Percentiles rank a stretch among this genome's conserved stretches.
Conservation (phyloP, 2,797 vertebrate genomes). For the Manis crassicaudata region DNA sequence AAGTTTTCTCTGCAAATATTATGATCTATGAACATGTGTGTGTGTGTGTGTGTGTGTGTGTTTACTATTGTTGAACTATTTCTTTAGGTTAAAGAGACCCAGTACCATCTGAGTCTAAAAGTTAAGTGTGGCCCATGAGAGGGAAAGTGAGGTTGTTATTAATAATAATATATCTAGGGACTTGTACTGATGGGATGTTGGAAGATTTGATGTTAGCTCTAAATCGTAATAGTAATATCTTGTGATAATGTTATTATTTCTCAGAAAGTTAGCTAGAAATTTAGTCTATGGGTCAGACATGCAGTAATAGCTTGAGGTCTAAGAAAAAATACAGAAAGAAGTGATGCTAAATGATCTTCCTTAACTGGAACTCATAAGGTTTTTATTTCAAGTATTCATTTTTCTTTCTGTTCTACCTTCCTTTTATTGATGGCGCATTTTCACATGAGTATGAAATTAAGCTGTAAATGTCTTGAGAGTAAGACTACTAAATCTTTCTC, state of each 20-base stretch:
- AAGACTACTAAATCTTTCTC: not conserved
- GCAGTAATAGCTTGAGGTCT: not conserved
- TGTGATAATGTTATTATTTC: not conserved
- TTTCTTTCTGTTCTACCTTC: not conserved
- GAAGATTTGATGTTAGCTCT: not conserved
- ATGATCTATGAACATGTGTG: not conserved
- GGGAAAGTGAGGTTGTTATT: not conserved
- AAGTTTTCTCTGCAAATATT: not conserved
- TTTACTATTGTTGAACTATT: not conserved
- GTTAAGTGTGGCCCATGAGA: not conserved
- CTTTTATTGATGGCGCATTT: not conserved
- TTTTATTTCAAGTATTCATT: not conserved
- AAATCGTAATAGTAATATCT: not conserved
- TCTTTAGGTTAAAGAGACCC: not conserved
- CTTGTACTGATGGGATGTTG: not conserved
- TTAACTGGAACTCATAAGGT: not conserved
- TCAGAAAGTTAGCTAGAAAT: conserved; percentile 4
- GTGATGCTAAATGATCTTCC: not conserved
- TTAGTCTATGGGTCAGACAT: not conserved
- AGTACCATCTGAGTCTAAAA: not conserved
- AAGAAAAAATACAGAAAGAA: not conserved
- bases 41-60: not conserved
- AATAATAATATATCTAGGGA: not conserved
- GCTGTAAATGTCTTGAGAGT: not conserved
- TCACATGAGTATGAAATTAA: conserved; percentile 1